Evolutionary conservation across 2,888 invertebrate species (phyloP), one percentile per base, ranked within the genome.

Genomic region (Diaprepes abbreviatus): DNA sequence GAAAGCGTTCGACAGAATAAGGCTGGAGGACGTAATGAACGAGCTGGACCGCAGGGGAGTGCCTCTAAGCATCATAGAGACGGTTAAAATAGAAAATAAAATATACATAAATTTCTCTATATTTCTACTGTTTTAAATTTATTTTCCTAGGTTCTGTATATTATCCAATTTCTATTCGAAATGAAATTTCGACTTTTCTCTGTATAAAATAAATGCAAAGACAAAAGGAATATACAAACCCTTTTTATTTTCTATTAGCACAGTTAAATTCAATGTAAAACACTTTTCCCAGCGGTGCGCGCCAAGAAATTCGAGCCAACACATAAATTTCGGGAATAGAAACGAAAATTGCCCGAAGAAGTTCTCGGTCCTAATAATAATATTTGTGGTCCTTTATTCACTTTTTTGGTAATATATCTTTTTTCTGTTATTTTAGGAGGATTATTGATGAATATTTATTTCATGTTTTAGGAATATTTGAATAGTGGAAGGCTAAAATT

Each of bases 191-290:
- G 40, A 16, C 6, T 1, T 10, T 4, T 0, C 6, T 40, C 45
- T 45, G 12, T 12, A 21, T 21, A 45, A 45, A 40, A 40, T 45
- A 45, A 45, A 19, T 9, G 24, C 19, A 17, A 45, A 24, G 45
- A 45, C 24, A 21, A 45, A 50, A 28, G 14, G 16, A 28, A 50
- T 31, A 50, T 24, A 50, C 14, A 50, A 50, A 50, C 28, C 28
- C 48, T 50, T 28, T 58, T 58, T 58, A 43, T 58, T 58, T 62
- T 38, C 62, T 62, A 62, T 62, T 62, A 62, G 62, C 24, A 7
- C 21, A 33, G 62, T 50, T 36, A 62, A 33, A 50, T 50, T 50
- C 58, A 58, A 58, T 58, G 40, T 58, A 62, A 50, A 62, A 48
- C 62, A 62, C 35, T 62, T 50, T 62, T 50, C 36, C 24, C 48